Percentiles rank a stretch among this genome's conserved stretches.
Conservation (phyloP, 2,113 vertebrate species). For the Phyllostomus discolor region DNA sequence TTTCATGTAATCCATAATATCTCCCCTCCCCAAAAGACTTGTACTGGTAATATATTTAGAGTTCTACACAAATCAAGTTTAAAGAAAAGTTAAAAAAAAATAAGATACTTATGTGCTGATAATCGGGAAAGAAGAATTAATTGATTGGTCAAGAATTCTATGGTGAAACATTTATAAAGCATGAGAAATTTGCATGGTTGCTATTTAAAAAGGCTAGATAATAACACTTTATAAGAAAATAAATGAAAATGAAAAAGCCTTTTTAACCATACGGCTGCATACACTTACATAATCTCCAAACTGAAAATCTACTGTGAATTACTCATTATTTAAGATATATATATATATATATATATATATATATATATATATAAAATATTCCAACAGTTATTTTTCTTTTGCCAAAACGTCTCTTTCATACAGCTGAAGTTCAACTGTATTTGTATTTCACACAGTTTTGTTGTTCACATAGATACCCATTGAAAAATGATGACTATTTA, state of each 20-base stretch:
- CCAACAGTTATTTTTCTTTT: constrained; percentile 58
- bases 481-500: constrained; percentile 61
- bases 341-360: background rate
- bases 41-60: background rate
- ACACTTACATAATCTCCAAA: constrained; percentile 66
- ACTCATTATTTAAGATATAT: constrained; percentile 62
- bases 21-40: background rate
- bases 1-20: constrained; percentile 21
- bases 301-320: constrained; percentile 69
- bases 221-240: constrained; percentile 72
- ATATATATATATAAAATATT: constrained; percentile 47
- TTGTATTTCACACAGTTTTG: constrained; percentile 53
- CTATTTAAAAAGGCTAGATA: constrained; percentile 65
- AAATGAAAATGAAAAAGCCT: constrained; percentile 62
- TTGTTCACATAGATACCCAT: constrained; percentile 47
- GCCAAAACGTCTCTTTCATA: constrained; percentile 49
- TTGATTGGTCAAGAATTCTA: constrained; percentile 64
- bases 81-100: background rate
- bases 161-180: constrained; percentile 64
- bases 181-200: constrained; percentile 68
- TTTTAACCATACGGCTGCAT: constrained; percentile 63
- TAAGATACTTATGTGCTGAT: constrained; percentile 46
- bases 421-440: constrained; percentile 53
- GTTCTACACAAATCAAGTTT: constrained; percentile 45
- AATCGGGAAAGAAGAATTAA: constrained; percentile 58